Evolutionary conservation across 1,140 invertebrate species (phyloP), one percentile per base, ranked within the genome.

Genomic region (Venturia canescens): DNA sequence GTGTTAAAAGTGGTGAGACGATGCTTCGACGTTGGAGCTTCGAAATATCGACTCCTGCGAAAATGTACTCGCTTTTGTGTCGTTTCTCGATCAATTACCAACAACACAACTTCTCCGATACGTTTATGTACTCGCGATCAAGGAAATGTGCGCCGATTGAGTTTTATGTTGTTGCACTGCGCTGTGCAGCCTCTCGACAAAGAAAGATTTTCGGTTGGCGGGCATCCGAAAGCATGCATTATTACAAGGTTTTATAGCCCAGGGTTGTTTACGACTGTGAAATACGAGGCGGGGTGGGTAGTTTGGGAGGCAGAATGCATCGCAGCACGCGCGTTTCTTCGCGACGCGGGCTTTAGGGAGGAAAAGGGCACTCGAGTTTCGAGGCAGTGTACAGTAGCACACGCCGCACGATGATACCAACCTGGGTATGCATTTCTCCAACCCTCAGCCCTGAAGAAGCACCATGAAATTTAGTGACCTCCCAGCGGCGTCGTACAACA

Each of bases 181-280:
- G 13, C 31, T 18, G 29, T 69, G n/a, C n/a, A n/a, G 13, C 29
- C 23, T 63, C 7, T 3, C 21, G n/a, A n/a, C 57, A 60, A 77
- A 44, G 57, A 31, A 44, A 77, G 11, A 66, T 77, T 77, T 66
- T 66, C 0, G 75, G 34, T 57, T 27, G 75, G 75, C 27, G 75
- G 34, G 63, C 16, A 70, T 21, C 27, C 69, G 66, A 78, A 79
- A 82, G 63, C 84, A 84, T 85, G 80, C 79, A 85, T 86, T 87
- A 87, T 85, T 86, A 82, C 82, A 82, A 81, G 80, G 80, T 85
- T 86, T 85, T 85, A 82, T 80, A 80, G 83, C 72, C 74, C 29
- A 50, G 79, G 83, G 69, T 85, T 85, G 84, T 84, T 86, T 84
- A 83, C 83, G 81, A 80, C 78, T 81, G 38, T 78, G 75, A 84